Evolutionary conservation across 92 coral and sea anemone species (phyloP), one percentile per base, ranked within the genome.

Genomic region (Zoanthus sociatus): DNA sequence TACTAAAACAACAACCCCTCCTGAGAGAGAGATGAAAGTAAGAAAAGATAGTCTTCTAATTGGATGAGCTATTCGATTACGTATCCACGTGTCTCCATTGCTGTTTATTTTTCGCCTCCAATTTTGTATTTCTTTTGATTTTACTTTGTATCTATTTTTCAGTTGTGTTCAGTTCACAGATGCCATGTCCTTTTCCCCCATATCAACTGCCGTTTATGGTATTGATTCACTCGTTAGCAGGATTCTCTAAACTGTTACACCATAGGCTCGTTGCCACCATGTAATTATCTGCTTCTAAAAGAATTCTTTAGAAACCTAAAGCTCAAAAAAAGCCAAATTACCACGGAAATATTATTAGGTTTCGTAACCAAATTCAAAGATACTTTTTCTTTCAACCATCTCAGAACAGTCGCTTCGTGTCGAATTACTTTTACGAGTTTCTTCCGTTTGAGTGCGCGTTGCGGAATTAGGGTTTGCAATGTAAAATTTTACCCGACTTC

Each of bases 361-460:
- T 79, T 85, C 69, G 88, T 86, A 74, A 56, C 63, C 16, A 88
- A 83, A 71, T 58, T 78, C 31, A 71, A 48, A 84, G 89, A 76
- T 78, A 91, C 78, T 84, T 87, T 87, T 44, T 85, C 87, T 42
- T 32, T 71, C 46, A 11, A 71, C 48, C 31, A 72, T 37, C 44
- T 74, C 4, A 87, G 88, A 75, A 71, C 79, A 20, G 84, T 90
- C 13, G 88, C 91, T 51, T 18, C 83, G 78, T 87, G 90, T 76
- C 78, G 87, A 16, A 42, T 88, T 61, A 89, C 86, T 51, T 88
- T 58, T 88, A 88, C 91, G 13, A 91, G 86, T 10, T 88, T 88
- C 75, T 71, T 89, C 77, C 83, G 92, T 51, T 89, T 92, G 45
- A 85, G 67, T 51, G 90, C 84, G 78, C 31, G 79, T 31, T 76